Base-by-base conservation (phyloP, 1,140 invertebrate genomes). In the Lanistes nyassanus region DNA sequence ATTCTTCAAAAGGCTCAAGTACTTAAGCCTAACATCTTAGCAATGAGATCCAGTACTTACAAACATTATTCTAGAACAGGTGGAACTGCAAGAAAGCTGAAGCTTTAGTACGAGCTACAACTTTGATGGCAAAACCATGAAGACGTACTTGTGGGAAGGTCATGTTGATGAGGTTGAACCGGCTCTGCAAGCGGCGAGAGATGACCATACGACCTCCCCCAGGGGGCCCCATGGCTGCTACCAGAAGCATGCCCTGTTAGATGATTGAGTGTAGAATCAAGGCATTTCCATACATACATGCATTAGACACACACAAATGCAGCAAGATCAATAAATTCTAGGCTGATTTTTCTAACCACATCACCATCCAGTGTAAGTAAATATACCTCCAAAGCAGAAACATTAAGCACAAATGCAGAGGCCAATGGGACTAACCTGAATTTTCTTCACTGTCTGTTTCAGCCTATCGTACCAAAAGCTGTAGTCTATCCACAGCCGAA, bases 401-500 rank as follows among this genome's bases (percentile, higher is more conserved):
- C 19, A 47, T 0, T 13, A 47, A 9, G 9, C 42, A 47, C 42
- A 47, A 47, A 47, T 16, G n/a, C n/a, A n/a, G n/a, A n/a, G n/a
- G n/a, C n/a, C n/a, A n/a, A n/a, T n/a, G n/a, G n/a, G n/a, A 47
- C 42, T 51, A 73, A 93, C 92, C 89, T 92, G 92, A 75, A 95
- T 91, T 82, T 93, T 93, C 83, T 92, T 94, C 75, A 92, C 89
- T 78, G 91, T 92, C 88, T 95, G 94, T 84, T 94, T 95, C 58
- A 89, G 87, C 0, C 87, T 77, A 82, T 89, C 87, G 84, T 94
- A 96, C 95, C 95, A 96, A 89, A 96, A 96, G 31, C 93, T 94
- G 85, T 96, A 95, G 89, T 95, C 94, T 39, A 96, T 90, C 94
- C 94, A 95, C 79, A 96, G 93, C n/a, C 94, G 90, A 73, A 96